Percentiles rank a stretch among this genome's conserved stretches.
Evolutionary conservation across 2,113 vertebrate species (phyloP).

Genomic region (Pagrus major): DNA sequence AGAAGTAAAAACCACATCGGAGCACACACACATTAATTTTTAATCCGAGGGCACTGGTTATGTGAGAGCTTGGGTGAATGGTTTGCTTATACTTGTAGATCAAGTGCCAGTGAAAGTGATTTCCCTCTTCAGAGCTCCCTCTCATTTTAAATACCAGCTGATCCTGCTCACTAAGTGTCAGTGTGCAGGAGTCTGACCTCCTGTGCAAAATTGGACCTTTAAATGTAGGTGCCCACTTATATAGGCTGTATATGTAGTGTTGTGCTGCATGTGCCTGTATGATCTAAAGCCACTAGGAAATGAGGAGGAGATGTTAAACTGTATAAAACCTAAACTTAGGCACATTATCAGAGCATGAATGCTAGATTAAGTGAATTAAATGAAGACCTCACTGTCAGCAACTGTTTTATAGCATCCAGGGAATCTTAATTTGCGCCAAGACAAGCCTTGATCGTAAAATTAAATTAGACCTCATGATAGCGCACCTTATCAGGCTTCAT

Average conservation of each 20-base stretch:
- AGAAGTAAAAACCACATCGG: conserved; percentile 15
- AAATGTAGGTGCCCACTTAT: neutral
- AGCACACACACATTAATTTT: neutral
- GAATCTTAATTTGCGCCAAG: conserved; percentile 30
- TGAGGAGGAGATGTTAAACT: neutral
- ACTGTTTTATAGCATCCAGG: neutral
- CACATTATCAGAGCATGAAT: neutral
- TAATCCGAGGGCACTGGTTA: neutral
- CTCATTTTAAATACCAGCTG: conserved; percentile 24
- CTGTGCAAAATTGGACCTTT: neutral
- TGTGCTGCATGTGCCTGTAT: neutral
- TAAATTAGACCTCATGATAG: conserved; percentile 31
- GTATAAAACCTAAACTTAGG: neutral
- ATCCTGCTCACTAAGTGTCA: conserved; percentile 7
- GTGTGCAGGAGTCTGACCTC: conserved; percentile 16
- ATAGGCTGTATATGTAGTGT: neutral
- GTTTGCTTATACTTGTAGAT: conserved; percentile 19
- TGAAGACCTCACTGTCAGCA: neutral
- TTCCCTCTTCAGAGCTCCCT: conserved; percentile 2
- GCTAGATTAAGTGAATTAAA: neutral
- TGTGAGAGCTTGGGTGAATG: conserved; percentile 4
- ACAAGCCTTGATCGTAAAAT: conserved; percentile 16
- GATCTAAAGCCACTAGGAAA: neutral
- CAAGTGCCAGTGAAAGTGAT: conserved; percentile 31
- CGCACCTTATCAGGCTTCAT: conserved; percentile 7